A percentile compares a stretch with the other conserved stretches of the same genome.
Evolutionary conservation across 2,113 vertebrate genomes (phyloP).

Genomic region (Chloebia gouldiae): DNA sequence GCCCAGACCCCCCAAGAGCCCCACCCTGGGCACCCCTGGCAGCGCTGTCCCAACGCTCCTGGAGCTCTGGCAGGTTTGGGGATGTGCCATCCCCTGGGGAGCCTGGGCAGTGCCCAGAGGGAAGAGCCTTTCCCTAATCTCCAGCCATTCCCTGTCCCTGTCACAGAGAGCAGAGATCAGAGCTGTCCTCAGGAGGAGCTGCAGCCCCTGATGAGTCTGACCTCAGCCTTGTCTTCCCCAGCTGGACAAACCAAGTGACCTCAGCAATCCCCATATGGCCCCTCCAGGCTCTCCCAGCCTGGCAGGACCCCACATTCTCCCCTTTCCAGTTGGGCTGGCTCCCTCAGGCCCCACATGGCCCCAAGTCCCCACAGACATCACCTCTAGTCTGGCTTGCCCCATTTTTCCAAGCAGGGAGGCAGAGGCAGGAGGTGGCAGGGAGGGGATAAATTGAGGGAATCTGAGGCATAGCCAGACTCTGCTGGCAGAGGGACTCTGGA

Average conservation of each 20-base stretch:
- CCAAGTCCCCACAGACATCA: not conserved
- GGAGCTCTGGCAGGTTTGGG: not conserved
- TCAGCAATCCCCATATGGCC: not conserved
- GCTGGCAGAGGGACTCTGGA: not conserved
- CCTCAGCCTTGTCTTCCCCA: not conserved
- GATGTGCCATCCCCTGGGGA: not conserved
- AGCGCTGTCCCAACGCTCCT: not conserved
- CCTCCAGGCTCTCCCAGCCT: not conserved
- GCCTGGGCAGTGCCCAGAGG: not conserved
- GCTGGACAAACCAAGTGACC: too few species aligned
- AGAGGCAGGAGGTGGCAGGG: not conserved
- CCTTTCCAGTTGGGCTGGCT: too few species aligned
- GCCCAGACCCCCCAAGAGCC: not conserved
- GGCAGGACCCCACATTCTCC: not conserved
- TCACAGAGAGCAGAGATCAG: not conserved
- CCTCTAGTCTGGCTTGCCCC: not conserved
- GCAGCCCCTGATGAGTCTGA: not conserved
- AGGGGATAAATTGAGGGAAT: not conserved
- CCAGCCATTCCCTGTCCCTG: fast-evolving
- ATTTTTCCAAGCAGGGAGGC: not conserved
- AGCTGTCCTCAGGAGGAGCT: not conserved
- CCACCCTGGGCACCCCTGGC: not conserved
- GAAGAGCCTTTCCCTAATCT: not conserved
- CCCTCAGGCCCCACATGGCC: fast-evolving
- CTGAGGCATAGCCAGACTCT: not conserved